These are phyloP conservation scores for Baronia brevicornis DNA, from an alignment of 2,888 invertebrate genomes.

Conservation along the genomic window DNA sequence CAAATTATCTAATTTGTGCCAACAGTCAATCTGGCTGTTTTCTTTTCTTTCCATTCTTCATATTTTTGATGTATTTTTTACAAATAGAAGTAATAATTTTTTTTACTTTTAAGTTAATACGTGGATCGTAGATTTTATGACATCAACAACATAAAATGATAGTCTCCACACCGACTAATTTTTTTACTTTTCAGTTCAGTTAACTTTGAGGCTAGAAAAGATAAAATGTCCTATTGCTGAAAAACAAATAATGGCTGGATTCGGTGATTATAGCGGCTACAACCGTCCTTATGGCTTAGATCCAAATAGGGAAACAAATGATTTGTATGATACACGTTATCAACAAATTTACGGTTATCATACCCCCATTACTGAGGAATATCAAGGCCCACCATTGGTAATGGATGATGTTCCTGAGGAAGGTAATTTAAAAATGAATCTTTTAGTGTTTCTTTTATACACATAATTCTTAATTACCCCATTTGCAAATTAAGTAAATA, in stretches of 20 bases:
- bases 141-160: too few species aligned
- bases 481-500: too few species aligned
- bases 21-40: too few species aligned
- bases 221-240: slow-evolving; percentile 22
- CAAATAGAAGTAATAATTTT: too few species aligned
- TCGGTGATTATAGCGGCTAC: slow-evolving; percentile 59
- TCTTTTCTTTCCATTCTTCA: too few species aligned
- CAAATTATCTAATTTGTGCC: too few species aligned
- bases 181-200: too few species aligned
- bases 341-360: slow-evolving; percentile 70
- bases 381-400: slow-evolving; percentile 66
- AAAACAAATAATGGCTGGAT: slow-evolving; percentile 58
- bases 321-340: slow-evolving; percentile 66
- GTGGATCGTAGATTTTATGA: too few species aligned
- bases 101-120: too few species aligned
- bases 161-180: too few species aligned
- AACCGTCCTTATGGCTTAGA: slow-evolving; percentile 64
- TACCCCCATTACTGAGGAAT: slow-evolving; percentile 64
- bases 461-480: neutral
- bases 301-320: slow-evolving; percentile 60
- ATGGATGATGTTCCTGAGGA: slow-evolving; percentile 64
- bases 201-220: too few species aligned
- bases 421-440: slow-evolving; percentile 47
- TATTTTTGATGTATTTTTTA: too few species aligned
- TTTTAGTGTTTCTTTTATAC: neutral